phyloP scores from a whole-genome alignment of 64 coral and sea anemone genomes.

The Stichodactyla helianthus region DNA sequence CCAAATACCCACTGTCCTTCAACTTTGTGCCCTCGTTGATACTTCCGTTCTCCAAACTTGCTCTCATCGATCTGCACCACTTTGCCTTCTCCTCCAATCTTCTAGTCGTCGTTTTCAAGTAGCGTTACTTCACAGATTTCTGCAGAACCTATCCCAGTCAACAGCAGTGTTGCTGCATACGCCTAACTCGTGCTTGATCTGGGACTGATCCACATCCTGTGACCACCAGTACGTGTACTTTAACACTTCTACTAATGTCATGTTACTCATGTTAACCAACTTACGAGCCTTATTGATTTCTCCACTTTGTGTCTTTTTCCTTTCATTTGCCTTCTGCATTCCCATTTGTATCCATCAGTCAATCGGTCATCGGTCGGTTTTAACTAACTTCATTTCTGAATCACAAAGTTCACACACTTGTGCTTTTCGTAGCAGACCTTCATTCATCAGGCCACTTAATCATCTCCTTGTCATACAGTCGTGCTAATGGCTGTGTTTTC shows the following conservation, averaged over 20 bases:
- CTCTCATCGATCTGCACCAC: no score
- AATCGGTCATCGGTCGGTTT: conserved; percentile 11
- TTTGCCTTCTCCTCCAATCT: conserved; percentile 28
- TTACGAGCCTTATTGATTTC: conserved; percentile 21
- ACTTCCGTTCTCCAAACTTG: no score
- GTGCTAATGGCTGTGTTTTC: no score
- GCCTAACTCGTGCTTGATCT: conserved; percentile 32
- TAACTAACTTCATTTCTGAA: conserved; percentile 16
- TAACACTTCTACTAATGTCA: conserved; percentile 18
- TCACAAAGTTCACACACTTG: not conserved
- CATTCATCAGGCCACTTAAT: no score
- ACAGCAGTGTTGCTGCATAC: conserved; percentile 9
- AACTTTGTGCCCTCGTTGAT: conserved; percentile 29
- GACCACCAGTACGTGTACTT: conserved; percentile 45
- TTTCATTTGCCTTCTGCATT: conserved; percentile 28
- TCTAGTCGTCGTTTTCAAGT: conserved; percentile 18
- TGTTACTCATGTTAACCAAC: conserved; percentile 31
- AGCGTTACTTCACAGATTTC: conserved; percentile 39
- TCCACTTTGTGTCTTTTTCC: conserved; percentile 37
- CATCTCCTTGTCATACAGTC: no score
- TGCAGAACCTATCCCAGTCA: conserved; percentile 35
- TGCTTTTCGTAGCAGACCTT: no score
- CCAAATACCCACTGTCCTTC: conserved; percentile 42
- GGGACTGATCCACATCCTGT: conserved; percentile 12
- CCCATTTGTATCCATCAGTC: conserved; percentile 39